Conservation (phyloP, 1,140 invertebrate genomes). For the Physella acuta region DNA sequence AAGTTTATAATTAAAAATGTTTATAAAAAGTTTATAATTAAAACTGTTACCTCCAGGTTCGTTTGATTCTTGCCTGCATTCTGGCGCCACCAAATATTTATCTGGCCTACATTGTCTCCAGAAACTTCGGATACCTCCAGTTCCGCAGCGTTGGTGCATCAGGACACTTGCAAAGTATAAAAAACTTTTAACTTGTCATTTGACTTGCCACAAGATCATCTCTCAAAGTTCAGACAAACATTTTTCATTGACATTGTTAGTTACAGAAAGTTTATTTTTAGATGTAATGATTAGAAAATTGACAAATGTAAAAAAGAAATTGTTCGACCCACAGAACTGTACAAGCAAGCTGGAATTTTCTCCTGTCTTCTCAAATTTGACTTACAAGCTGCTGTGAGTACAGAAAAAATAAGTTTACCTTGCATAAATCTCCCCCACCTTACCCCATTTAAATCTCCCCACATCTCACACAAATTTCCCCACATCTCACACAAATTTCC, state of each 20-base stretch:
- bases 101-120: slow-evolving; percentile 41
- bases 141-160: slow-evolving; percentile 53
- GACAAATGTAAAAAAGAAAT: neutral
- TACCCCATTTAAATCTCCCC: no score
- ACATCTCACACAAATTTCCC: no score
- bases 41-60: slow-evolving; percentile 29
- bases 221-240: no score
- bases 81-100: slow-evolving; percentile 47
- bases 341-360: slow-evolving; percentile 45
- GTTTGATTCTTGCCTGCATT: slow-evolving; percentile 40
- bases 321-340: slow-evolving; percentile 48
- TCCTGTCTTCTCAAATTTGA: slow-evolving; percentile 51
- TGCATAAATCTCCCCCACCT: no score
- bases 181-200: no score
- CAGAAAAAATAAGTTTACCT: no score
- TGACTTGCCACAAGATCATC: no score
- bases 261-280: neutral
- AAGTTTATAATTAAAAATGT: neutral
- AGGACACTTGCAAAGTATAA: slow-evolving; percentile 43
- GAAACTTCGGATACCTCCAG: slow-evolving; percentile 50
- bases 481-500: no score
- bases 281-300: neutral
- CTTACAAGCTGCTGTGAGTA: slow-evolving; percentile 50
- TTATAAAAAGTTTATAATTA: neutral
- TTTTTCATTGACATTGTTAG: no score